Evolutionary conservation across 1,140 invertebrate genomes (phyloP).

Genomic region (Apis laboriosa): DNA sequence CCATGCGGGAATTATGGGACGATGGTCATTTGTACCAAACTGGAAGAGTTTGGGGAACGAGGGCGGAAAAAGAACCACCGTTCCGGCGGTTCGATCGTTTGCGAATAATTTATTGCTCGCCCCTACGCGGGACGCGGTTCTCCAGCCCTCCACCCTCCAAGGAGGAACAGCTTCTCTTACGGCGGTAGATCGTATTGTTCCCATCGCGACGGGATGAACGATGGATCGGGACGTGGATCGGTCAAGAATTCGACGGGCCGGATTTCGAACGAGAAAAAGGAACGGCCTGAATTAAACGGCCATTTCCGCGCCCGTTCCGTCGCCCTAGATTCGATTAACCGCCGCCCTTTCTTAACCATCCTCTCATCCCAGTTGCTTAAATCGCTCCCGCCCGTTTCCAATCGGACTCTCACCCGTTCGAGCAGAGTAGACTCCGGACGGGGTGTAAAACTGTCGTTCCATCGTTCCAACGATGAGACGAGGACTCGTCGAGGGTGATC

Average conservation of each 20-base stretch:
- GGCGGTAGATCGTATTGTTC: slow-evolving; percentile 11
- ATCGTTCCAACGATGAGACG: too few species aligned
- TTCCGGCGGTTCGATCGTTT: slow-evolving; percentile 28
- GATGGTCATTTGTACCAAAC: slow-evolving; percentile 54
- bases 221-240: background rate
- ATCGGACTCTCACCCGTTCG: background rate
- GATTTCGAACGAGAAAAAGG: background rate
- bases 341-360: background rate
- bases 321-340: background rate
- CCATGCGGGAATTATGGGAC: slow-evolving; percentile 56
- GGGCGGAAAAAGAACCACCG: slow-evolving; percentile 18
- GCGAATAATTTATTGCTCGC: slow-evolving; percentile 41
- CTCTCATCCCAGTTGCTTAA: background rate
- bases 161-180: background rate
- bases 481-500: background rate
- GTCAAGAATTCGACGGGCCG: background rate
- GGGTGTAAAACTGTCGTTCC: background rate
- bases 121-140: background rate
- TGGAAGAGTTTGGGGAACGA: slow-evolving; percentile 6
- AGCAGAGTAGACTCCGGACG: background rate
- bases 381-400: background rate
- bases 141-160: background rate
- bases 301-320: background rate
- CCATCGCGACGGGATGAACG: background rate
- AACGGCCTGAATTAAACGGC: background rate